These are phyloP conservation scores for Lycophotia porphyrea DNA, from an alignment of 2,888 invertebrate genomes.

Conservation along the genomic window DNA sequence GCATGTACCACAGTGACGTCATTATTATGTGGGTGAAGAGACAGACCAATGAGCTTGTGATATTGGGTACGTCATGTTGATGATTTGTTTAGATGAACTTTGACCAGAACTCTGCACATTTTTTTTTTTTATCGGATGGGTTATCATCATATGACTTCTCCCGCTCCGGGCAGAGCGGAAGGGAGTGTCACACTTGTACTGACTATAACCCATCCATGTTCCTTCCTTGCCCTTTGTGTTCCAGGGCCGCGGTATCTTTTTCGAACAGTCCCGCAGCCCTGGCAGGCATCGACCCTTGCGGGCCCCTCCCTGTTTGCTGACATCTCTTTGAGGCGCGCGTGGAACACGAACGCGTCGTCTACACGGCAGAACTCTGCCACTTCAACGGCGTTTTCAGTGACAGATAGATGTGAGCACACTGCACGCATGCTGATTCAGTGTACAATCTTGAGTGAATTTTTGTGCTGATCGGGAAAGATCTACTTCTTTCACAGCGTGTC, in stretches of 20 bases:
- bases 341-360: no score
- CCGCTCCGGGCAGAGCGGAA: no score
- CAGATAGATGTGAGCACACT: not conserved
- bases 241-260: no score
- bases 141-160: no score
- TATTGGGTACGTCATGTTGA: not conserved
- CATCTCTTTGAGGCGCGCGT: no score
- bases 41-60: not conserved
- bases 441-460: not conserved
- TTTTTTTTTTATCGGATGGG: no score
- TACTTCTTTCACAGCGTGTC: not conserved
- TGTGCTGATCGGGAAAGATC: not conserved
- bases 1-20: constrained; percentile 35
- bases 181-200: no score
- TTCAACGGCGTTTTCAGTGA: not conserved
- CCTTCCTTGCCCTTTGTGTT: no score
- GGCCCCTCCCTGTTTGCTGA: no score
- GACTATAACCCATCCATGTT: no score
- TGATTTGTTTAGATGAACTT: not conserved
- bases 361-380: not conserved
- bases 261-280: no score
- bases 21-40: constrained; percentile 31
- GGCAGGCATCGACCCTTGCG: no score
- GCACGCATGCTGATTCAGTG: not conserved
- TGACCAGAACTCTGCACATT: not conserved